A percentile compares a stretch with the other conserved stretches of the same genome.
Conservation (phyloP, 2,888 invertebrate genomes). For the Druceiella hillmani region DNA sequence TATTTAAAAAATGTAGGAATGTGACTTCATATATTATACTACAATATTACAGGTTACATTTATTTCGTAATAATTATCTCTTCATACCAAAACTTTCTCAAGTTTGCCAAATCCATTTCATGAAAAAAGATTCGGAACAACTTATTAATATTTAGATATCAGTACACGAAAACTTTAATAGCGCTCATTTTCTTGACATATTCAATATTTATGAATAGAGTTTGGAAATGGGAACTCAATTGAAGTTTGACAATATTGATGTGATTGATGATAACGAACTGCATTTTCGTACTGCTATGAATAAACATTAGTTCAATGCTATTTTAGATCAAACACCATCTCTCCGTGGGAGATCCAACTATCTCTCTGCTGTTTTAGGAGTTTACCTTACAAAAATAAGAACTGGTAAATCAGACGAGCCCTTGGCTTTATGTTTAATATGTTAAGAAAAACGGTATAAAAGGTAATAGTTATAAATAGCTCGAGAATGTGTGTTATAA, state of each 20-base stretch:
- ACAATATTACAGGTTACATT: too few relatives aligned
- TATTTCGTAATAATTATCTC: too few relatives aligned
- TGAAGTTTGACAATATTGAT: constrained; percentile 14
- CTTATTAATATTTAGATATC: too few relatives aligned
- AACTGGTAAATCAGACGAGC: constrained; percentile 16
- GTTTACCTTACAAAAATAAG: constrained; percentile 16
- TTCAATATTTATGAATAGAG: constrained; percentile 17
- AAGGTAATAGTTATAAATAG: too few relatives aligned
- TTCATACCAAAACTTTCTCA: too few relatives aligned
- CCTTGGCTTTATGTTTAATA: too few relatives aligned
- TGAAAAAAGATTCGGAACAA: too few relatives aligned
- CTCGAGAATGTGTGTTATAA: too few relatives aligned
- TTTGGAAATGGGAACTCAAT: constrained; percentile 10
- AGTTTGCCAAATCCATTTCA: too few relatives aligned
- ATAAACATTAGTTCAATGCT: constrained; percentile 11
- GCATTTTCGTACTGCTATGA: constrained; percentile 12
- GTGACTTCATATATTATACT: too few relatives aligned
- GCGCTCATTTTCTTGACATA: constrained; percentile 14
- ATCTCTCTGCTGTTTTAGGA: constrained; percentile 10
- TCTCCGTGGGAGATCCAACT: constrained; percentile 11
- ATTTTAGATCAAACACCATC: constrained; percentile 14
- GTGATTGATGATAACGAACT: constrained; percentile 15
- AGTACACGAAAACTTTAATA: constrained; percentile 11
- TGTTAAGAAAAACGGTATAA: too few relatives aligned
- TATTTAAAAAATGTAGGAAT: too few relatives aligned